Evolutionary conservation across 1,140 invertebrate species (phyloP), one percentile per base, ranked within the genome.

Genomic region (Drosophila repleta): DNA sequence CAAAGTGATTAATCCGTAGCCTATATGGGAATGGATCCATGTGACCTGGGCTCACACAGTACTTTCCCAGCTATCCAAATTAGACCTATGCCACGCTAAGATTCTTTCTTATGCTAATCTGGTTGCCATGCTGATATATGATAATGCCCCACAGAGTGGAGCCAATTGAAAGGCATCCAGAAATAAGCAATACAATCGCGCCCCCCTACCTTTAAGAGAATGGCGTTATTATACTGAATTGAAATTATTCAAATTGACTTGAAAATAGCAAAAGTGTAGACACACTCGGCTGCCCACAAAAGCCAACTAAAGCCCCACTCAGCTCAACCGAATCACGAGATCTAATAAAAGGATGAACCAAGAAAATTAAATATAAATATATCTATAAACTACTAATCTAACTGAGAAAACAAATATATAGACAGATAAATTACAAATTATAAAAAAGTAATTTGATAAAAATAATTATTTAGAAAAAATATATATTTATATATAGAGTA

Each of bases 201-300:
- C 39, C 74, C 52, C 39, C 21, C n/a, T 18, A 62, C 66, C 11
- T 68, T 71, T 67, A 74, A 73, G 67, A 76, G 80, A 76, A 85
- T 74, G 37, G 61, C 78, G 70, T 88, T 88, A 87, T 79, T 76
- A 82, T 82, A 66, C 61, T 76, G 46, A 88, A 88, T 88, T 74
- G 67, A 82, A 82, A 82, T 87, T 87, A 87, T 87, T 88, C 62
- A 87, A 88, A 82, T 87, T 75, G 51, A 49, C 39, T 57, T 62
- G 21, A 53, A 55, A 56, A 74, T 51, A 61, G 58, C 53, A 6
- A 6, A 15, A 18, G 18, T 18, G 5, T 26, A 49, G 15, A 7
- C 26, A 7, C 26, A 62, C 35, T 56, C 43, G 20, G 37, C n/a
- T 57, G 29, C 4, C 10, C 37, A 57, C 11, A 20, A 24, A 41